Evolutionary conservation across 2,888 invertebrate species (phyloP), one percentile per base, ranked within the genome.

Genomic region (Hemaris fuciformis): DNA sequence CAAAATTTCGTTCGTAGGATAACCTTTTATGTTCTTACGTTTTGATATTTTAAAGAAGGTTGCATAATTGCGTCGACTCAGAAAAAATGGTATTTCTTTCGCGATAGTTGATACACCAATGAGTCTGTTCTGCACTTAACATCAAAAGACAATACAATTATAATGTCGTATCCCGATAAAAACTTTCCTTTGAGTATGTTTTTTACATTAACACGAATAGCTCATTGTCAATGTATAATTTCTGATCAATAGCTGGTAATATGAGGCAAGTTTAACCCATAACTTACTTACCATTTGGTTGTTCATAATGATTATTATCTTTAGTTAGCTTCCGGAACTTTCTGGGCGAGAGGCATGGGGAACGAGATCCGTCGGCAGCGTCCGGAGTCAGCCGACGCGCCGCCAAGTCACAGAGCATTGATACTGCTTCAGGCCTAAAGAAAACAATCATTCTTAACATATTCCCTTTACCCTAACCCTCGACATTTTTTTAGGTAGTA

Each of bases 361-460:
- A 94, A 20, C 93, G 87, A 8, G 94, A 89, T 0, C 87, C 93
- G 76, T 90, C 93, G 34, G 75, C 81, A 0, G 88, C 77, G 72
- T 94, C 94, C 3, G 95, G 95, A 7, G 95, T 94, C 68, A 96
- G 93, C 70, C 96, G 95, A 45, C 96, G 93, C 41, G 96, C 95
- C 1, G 97, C 96, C 73, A 97, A 91, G 85, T 97, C 97, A 80
- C 95, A 96, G 58, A 97, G 89, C 96, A 97, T 96, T 73, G 97
- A 96, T 63, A 96, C 95, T 62, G 97, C 97, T 93, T 97, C 97
- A 89, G 96, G 95, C 81, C 96, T 95, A 80, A 1, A 65, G 59
- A 22, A 6, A 34, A n/a, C 42, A 43, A 20, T 8, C 6, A 6
- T 25, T 22, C 13, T 25, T n/a, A n/a, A n/a, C n/a, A n/a, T n/a